These are phyloP conservation scores for Anabas testudineus DNA, from an alignment of 2,797 vertebrate genomes.

Conservation along the genomic window DNA sequence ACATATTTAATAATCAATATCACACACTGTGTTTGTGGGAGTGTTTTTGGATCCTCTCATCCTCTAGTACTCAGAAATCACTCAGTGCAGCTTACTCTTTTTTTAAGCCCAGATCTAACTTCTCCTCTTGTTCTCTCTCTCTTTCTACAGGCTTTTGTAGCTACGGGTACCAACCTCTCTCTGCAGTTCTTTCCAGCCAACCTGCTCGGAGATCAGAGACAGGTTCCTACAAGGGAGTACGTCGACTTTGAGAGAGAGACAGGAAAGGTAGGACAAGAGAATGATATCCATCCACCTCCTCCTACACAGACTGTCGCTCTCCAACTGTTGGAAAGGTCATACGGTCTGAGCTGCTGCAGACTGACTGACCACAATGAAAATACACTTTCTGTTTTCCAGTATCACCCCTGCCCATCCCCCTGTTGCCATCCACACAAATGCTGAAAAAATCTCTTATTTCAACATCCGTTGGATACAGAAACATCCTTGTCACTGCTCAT, in stretches of 20 bases:
- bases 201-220: constrained; percentile 96
- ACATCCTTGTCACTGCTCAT: neutral
- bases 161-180: constrained; percentile 99
- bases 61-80: neutral
- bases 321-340: constrained; percentile 2
- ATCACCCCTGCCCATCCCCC: too few relatives aligned
- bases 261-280: constrained; percentile 90
- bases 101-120: neutral
- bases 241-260: constrained; percentile 98
- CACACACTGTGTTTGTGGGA: too few relatives aligned
- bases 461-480: constrained; percentile 3
- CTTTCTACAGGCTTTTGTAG: constrained; percentile 97
- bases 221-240: constrained; percentile 96
- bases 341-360: neutral
- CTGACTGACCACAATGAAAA: neutral
- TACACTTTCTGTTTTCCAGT: neutral
- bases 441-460: neutral
- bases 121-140: neutral
- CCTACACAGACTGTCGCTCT: neutral
- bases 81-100: neutral
- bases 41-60: too few relatives aligned
- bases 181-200: constrained; percentile 99
- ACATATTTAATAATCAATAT: too few relatives aligned
- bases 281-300: neutral
- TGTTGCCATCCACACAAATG: neutral